Evolutionary conservation across 2,113 vertebrate genomes (phyloP), one percentile per base, ranked within the genome.

Genomic region (Xiphias gladius): DNA sequence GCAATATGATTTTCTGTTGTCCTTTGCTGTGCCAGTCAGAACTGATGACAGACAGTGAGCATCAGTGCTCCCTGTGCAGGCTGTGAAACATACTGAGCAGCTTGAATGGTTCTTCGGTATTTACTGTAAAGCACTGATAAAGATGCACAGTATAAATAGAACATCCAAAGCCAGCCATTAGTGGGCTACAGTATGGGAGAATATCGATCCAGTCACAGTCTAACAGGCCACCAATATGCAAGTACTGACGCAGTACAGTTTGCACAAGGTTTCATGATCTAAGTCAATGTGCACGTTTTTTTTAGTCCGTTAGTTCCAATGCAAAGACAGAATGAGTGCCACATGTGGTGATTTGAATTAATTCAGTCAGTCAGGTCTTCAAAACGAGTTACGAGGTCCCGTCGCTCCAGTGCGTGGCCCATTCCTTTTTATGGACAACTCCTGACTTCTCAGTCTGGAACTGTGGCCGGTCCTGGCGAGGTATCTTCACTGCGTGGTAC

Each of bases 401-500:
- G 8, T 96, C 94, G 5, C 89, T 93, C 95, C 95, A 94, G 92
- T 92, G 95, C 10, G 95, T 96, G 19, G 95, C 93, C 97, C 97
- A 98, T 76, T 96, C 96, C 89, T 96, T 97, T 91, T 96, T 95
- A 85, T 97, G 93, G 87, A 96, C 93, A 50, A 92, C 95, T 43
- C 96, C 96, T 0, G 93, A 95, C 90, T 97, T 96, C 90, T 96
- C 96, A 14, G 97, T 95, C 28, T 96, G 96, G 92, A 96, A 96
- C 90, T 96, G 96, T 71, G 95, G 96, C 39, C 97, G 93, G 73
- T 97, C 95, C 91, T 97, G 94, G 2, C 95, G 95, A 0, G 96
- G 97, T 89, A 98, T 98, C 96, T 97, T 97, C 67, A 99, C 96
- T 0, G 97, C 97, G 0, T 98, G 96, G 93, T 97, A 96, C 90